These are phyloP conservation scores for Clunio marinus DNA, from an alignment of 2,888 invertebrate species.

Conservation along the genomic window DNA sequence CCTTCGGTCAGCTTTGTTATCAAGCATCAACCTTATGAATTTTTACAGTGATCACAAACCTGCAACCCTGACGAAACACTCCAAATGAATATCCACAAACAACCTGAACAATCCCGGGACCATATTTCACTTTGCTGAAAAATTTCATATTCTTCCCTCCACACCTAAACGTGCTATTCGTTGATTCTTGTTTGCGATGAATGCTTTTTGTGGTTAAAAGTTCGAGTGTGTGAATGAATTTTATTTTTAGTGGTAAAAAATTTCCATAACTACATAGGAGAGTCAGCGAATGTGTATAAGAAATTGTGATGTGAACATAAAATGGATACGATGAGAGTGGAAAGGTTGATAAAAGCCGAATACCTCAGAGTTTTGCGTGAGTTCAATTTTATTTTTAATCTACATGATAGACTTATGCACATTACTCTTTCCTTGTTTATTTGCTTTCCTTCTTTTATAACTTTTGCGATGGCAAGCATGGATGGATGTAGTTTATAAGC, in stretches of 20 bases:
- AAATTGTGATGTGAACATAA: neutral
- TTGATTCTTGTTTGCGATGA: neutral
- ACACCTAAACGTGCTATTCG: constrained; percentile 4
- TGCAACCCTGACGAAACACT: too few species aligned
- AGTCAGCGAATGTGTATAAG: neutral
- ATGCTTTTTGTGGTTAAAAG: neutral
- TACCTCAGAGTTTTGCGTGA: constrained; percentile 1
- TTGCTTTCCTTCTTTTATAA: neutral
- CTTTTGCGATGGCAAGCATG: neutral
- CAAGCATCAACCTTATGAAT: too few species aligned
- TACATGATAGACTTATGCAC: constrained; percentile 6
- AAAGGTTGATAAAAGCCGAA: neutral
- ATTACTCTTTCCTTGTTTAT: too few species aligned
- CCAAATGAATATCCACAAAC: too few species aligned
- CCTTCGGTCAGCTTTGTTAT: too few species aligned
- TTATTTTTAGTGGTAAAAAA: neutral
- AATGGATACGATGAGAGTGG: neutral
- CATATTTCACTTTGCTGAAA: constrained; percentile 21
- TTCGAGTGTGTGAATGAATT: neutral
- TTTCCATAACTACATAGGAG: too few species aligned
- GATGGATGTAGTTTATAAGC: neutral
- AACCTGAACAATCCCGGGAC: neutral
- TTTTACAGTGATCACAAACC: too few species aligned
- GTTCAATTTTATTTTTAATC: constrained; percentile 4
- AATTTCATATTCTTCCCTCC: neutral